Evolutionary conservation across 2,888 invertebrate genomes (phyloP).

Genomic region (Pseudolycoriella hygida): DNA sequence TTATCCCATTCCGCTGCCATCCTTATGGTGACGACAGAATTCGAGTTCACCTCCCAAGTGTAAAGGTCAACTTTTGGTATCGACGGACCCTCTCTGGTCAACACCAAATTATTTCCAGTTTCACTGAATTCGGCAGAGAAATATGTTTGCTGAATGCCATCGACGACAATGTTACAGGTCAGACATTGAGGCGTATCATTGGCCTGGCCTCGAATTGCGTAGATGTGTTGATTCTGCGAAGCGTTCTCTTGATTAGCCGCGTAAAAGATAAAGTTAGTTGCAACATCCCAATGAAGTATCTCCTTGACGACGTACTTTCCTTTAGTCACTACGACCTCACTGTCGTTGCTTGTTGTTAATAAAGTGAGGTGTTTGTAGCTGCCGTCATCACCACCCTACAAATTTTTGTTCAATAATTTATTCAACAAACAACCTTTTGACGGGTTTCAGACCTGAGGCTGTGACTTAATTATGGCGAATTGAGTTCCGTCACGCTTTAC

Average conservation of each 20-base stretch:
- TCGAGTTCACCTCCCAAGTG: constrained; percentile 15
- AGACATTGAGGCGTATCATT: constrained; percentile 41
- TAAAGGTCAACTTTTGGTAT: constrained; percentile 57
- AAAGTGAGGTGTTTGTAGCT: constrained; percentile 49
- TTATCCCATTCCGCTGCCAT: constrained; percentile 40
- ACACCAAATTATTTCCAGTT: constrained; percentile 45
- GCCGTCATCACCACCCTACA: constrained; percentile 34
- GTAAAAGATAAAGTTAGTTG: constrained; percentile 56
- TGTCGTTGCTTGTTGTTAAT: constrained; percentile 26
- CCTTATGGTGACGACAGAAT: neutral
- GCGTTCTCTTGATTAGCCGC: constrained; percentile 58
- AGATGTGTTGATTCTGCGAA: constrained; percentile 66
- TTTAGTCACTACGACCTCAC: constrained; percentile 32
- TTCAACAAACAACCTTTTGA: too few species aligned
- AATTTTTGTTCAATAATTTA: constrained; percentile 10
- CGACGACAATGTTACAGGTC: constrained; percentile 43
- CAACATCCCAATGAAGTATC: constrained; percentile 53
- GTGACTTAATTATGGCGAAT: constrained; percentile 57
- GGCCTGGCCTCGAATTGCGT: constrained; percentile 42
- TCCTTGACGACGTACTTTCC: constrained; percentile 54
- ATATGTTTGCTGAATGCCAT: constrained; percentile 20
- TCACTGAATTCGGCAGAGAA: constrained; percentile 44
- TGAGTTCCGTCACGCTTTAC: constrained; percentile 49
- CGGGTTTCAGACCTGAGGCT: constrained; percentile 26
- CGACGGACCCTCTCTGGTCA: constrained; percentile 71